A percentile compares a stretch with the other conserved stretches of the same genome.
phyloP scores from a whole-genome alignment of 2,113 vertebrate species.

The Campylorhamphus procurvoides region DNA sequence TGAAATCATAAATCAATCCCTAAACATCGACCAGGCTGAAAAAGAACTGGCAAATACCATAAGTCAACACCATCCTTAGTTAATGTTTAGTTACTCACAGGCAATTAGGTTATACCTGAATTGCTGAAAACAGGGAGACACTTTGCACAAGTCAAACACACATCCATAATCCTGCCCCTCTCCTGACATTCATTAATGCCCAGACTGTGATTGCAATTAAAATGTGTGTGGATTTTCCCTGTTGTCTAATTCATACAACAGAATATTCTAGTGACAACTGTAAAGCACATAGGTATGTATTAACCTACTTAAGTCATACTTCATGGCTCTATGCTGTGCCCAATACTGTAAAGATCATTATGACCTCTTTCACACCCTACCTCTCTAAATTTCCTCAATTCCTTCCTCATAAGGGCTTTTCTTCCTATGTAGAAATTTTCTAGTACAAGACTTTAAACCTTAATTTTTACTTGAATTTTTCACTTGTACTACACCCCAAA shows the following conservation, averaged over 20 bases:
- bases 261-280: background rate
- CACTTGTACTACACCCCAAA: background rate
- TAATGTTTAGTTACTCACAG: background rate
- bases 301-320: background rate
- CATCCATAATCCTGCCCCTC: background rate
- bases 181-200: background rate
- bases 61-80: background rate
- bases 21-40: background rate
- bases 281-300: background rate
- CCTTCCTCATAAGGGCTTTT: background rate
- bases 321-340: background rate
- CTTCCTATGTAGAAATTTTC: background rate
- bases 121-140: background rate
- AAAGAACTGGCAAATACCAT: background rate
- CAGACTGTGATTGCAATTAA: background rate
- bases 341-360: background rate
- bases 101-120: background rate
- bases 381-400: background rate
- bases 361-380: background rate
- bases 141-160: background rate
- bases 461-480: background rate
- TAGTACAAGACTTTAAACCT: background rate
- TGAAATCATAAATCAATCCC: background rate
- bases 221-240: background rate
- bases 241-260: background rate